phyloP scores from a whole-genome alignment of 1,140 invertebrate species.

The Charaxes varanes region DNA sequence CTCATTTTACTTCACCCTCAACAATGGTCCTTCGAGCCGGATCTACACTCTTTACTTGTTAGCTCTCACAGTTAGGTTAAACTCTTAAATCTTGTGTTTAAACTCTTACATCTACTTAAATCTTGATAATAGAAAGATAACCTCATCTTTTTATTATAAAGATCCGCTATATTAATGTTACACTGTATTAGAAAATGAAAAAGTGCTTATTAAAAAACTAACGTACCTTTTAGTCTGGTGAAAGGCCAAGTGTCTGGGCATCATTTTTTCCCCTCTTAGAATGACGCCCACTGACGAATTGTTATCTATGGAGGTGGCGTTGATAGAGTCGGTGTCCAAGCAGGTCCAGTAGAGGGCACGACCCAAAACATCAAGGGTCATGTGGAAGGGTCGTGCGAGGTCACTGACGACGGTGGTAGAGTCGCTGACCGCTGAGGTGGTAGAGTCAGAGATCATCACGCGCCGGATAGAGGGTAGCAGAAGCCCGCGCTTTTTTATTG shows the following conservation, averaged over 20 bases:
- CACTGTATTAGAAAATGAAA: too few relatives aligned
- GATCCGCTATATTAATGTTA: too few relatives aligned
- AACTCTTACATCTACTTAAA: too few relatives aligned
- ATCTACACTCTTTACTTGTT: too few relatives aligned
- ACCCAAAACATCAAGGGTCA: slow-evolving; percentile 89
- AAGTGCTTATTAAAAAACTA: background rate
- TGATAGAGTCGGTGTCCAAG: slow-evolving; percentile 87
- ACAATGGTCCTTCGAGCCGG: too few relatives aligned
- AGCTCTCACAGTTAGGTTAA: too few relatives aligned
- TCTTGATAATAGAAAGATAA: too few relatives aligned
- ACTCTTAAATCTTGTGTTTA: too few relatives aligned
- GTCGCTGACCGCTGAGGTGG: slow-evolving; percentile 64
- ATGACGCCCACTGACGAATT: slow-evolving; percentile 78
- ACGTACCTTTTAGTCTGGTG: slow-evolving; percentile 83
- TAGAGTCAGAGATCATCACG: slow-evolving; percentile 77
- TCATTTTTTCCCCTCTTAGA: slow-evolving; percentile 82
- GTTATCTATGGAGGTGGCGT: slow-evolving; percentile 82
- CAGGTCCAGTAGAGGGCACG: slow-evolving; percentile 92
- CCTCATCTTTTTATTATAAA: too few relatives aligned
- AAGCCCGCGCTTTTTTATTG: too few relatives aligned
- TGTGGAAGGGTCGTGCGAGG: slow-evolving; percentile 80
- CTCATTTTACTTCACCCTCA: too few relatives aligned
- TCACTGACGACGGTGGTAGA: slow-evolving; percentile 76
- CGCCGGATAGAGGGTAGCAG: slow-evolving; percentile 84
- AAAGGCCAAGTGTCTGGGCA: slow-evolving; percentile 87